Base-by-base conservation (phyloP, 2,797 vertebrate genomes). In the Acestrorhynchus altus region DNA sequence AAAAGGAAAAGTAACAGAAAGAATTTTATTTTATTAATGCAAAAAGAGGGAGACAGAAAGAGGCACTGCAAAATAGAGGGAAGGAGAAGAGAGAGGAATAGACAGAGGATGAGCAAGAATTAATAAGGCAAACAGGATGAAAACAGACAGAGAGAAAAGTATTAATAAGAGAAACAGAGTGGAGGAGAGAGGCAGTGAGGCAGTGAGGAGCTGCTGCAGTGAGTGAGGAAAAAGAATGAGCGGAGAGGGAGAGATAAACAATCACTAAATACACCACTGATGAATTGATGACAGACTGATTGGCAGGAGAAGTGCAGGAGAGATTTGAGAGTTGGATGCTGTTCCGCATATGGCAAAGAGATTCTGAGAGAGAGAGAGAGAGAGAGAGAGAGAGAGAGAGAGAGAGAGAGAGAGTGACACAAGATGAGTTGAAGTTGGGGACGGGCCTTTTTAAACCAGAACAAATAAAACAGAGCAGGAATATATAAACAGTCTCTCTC, bases 171-270 rank as follows among this genome's bases (percentile, higher is more conserved):
- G 63, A 72, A 73, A 83, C 42, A 75, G 77, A 78, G 78, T 65
- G 83, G 87, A 81, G 87, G 59, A 24, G 47, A 51, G 65, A 60
- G 42, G 47, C 65, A 83, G 85, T 87, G 86, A 90, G 90, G 89
- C 88, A 89, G 87, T 89, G 83, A 69, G 22, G 67, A 87, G 86
- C 26, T 15, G 79, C 85, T 83, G 81, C 83, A 39, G 79, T 84
- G 79, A 72, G 90, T 88, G 84, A 64, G 22, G 69, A 87, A 86
- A 80, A 69, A 76, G 86, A 89, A 85, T 84, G 85, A 84, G 74
- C 42, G 51, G 56, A 13, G 59, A 70, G 81, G 74, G 81, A 83
- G 81, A 46, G 31, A 85, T 82, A 82, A 82, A 84, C 75, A 70
- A 61, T 70, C 72, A 70, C 60, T 78, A 84, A 82, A 82, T 79